Conservation (phyloP, 2,888 invertebrate genomes). For the Piscicola geometra region DNA sequence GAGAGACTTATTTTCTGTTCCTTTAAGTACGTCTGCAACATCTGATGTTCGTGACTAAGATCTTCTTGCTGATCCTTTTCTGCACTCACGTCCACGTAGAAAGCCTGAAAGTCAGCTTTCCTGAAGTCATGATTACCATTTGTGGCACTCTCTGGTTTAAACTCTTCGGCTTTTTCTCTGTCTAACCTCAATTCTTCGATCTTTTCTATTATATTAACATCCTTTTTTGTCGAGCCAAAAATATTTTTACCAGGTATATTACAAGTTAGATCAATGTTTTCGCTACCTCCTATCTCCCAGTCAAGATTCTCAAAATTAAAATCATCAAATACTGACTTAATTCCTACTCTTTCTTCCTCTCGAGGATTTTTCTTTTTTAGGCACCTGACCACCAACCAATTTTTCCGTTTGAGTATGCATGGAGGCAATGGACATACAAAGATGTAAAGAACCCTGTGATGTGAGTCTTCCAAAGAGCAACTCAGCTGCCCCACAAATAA, state of each 20-base stretch:
- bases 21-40: neutral
- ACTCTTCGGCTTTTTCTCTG: too few species aligned
- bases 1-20: neutral
- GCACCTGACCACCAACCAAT: slow-evolving; percentile 7
- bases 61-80: neutral
- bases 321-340: neutral
- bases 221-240: too few species aligned
- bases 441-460: neutral
- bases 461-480: neutral
- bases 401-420: neutral
- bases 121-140: neutral
- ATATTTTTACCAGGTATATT: too few species aligned
- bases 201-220: too few species aligned
- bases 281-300: neutral
- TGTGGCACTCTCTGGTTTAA: neutral
- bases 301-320: neutral
- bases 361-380: too few species aligned
- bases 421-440: neutral
- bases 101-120: neutral
- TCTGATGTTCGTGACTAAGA: neutral
- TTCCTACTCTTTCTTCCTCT: neutral
- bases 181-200: too few species aligned
- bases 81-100: neutral
- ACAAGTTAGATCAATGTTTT: neutral
- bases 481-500: slow-evolving; percentile 4